These are phyloP conservation scores for Camponotus vicinus DNA, from an alignment of 1,140 invertebrate genomes.

Conservation along the genomic window DNA sequence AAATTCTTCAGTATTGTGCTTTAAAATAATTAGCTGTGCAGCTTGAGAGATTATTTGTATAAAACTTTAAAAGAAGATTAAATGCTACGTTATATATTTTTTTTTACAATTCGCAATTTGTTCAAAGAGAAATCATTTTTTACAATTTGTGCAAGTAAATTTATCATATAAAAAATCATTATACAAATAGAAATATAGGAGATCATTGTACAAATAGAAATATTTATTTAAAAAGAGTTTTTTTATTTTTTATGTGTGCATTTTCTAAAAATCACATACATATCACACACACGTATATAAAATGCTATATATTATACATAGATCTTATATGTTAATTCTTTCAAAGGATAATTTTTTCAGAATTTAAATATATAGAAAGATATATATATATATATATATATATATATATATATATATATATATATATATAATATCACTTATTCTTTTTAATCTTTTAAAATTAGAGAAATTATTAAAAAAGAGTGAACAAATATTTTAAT, in stretches of 20 bases:
- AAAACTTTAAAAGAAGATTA: slow-evolving; percentile 48
- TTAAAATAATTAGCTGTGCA: slow-evolving; percentile 31
- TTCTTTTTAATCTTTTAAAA: background rate
- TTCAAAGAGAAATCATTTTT: background rate
- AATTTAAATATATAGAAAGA: background rate
- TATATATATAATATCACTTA: background rate
- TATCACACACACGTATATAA: no score
- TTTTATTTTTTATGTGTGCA: no score
- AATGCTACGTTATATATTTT: background rate
- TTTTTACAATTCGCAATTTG: slow-evolving; percentile 30
- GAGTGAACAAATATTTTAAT: background rate
- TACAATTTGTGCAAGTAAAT: background rate
- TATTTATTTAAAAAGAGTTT: no score
- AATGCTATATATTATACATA: no score
- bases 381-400: background rate
- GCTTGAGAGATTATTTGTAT: background rate
- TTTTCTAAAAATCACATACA: no score
- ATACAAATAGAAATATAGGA: no score
- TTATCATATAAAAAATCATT: no score
- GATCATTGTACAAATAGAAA: background rate
- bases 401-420: no score
- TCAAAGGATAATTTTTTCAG: no score
- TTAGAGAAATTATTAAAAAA: background rate
- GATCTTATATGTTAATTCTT: no score
- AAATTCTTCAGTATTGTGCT: slow-evolving; percentile 12